Evolutionary conservation across 2,797 vertebrate species (phyloP).

Genomic region (Varecia variegata): DNA sequence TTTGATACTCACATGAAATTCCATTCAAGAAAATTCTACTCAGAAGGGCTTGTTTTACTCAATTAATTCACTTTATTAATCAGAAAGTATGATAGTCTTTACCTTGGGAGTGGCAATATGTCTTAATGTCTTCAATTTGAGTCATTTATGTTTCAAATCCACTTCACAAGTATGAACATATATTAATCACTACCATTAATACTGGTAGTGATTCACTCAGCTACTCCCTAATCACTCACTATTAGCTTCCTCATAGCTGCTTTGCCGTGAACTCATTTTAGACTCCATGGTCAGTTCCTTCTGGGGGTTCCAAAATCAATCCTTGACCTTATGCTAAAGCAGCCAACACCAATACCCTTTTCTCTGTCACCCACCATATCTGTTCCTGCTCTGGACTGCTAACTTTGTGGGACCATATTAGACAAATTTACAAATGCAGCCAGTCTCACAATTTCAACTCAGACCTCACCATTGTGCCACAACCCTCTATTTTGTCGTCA

Average conservation of each 20-base stretch:
- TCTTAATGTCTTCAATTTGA: background rate
- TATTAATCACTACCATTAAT: background rate
- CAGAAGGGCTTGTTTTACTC: background rate
- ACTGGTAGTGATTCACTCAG: background rate
- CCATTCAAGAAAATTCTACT: background rate
- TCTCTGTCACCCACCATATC: background rate
- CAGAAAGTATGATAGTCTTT: background rate
- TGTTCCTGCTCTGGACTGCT: background rate
- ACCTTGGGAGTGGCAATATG: background rate
- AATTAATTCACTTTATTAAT: slow-evolving; percentile 31
- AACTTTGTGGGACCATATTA: background rate
- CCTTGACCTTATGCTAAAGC: background rate
- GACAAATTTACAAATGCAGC: background rate
- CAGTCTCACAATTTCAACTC: background rate
- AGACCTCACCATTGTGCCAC: background rate
- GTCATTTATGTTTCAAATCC: background rate
- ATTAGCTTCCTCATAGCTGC: background rate
- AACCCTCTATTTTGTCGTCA: background rate
- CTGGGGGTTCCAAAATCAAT: background rate
- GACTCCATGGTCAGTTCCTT: background rate
- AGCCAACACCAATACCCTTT: background rate
- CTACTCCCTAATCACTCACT: background rate
- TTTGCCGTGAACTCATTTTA: background rate
- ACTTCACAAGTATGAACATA: background rate
- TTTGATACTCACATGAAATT: background rate